Evolutionary conservation across 2,797 vertebrate genomes (phyloP), one percentile per base, ranked within the genome.

Genomic region (Holocentrus rufus): DNA sequence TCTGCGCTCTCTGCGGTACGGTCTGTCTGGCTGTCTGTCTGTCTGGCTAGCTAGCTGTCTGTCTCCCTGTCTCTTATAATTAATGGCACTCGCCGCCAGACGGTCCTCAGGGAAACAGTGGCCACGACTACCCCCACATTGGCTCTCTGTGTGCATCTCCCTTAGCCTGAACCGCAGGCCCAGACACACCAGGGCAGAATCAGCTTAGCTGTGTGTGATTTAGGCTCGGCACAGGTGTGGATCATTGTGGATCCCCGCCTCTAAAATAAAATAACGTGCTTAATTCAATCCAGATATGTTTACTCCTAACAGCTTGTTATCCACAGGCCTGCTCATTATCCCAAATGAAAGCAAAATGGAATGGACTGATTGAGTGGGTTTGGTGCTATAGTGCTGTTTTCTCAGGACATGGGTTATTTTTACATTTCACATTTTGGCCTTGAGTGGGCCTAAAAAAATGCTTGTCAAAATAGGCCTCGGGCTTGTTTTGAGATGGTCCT

Each of bases 1-100:
- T 89, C 92, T 93, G 87, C 86, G 87, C 84, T 89, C 90, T 89
- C 91, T 94, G 93, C 93, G 72, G 92, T 83, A 89, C 85, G 87
- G 89, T 85, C 90, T 89, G 87, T 74, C 81, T 83, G 90, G 22
- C 53, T 56, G 76, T 70, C 72, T 73, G 67, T 47, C 74, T 64
- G 81, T 85, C 88, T 72, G 77, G 65, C 84, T 85, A 85, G 72
- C 71, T 75, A 30, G 56, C 80, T 86, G 88, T 91, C 91, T 91
- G 87, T 89, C 89, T 86, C 68, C 65, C 77, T 83, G 89, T 88
- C 90, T 85, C 78, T 80, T 86, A 86, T 90, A 91, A 92, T 92
- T 90, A 90, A 92, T 92, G 88, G 78, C 83, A 86, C 80, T 79
- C 77, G 66, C 68, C 52, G 72, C 81, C 90, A 91, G 89, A 88